A percentile compares a stretch with the other conserved stretches of the same genome.
Conservation (phyloP, 2,113 vertebrate species). For the Seriola quinqueradiata region DNA sequence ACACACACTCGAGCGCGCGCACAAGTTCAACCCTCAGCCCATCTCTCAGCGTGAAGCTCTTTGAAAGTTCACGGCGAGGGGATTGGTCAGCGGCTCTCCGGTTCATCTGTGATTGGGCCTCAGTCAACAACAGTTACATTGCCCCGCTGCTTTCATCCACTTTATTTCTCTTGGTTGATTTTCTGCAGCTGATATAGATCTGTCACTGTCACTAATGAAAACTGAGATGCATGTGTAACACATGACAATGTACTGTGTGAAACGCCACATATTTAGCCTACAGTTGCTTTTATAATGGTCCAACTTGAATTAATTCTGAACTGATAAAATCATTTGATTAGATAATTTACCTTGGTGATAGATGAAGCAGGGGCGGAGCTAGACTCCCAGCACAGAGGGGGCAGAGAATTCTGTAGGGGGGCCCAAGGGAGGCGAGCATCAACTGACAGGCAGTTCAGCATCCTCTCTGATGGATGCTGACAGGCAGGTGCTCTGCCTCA, state of each 20-base stretch:
- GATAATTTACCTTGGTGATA: too few species aligned
- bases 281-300: too few species aligned
- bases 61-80: conserved; percentile 81
- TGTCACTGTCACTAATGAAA: neutral
- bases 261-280: too few species aligned
- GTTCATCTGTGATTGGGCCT: conserved; percentile 93
- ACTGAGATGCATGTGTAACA: neutral
- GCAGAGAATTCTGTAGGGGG: neutral
- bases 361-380: neutral
- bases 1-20: conserved; percentile 20
- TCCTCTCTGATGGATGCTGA: too few species aligned
- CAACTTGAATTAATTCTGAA: too few species aligned
- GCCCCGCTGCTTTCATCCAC: neutral
- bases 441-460: too few species aligned
- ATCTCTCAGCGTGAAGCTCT: conserved; percentile 88
- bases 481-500: too few species aligned
- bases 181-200: too few species aligned
- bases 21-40: conserved; percentile 80
- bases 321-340: too few species aligned
- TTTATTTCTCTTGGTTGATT: neutral
- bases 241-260: too few species aligned
- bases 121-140: conserved; percentile 31
- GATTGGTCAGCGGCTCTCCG: conserved; percentile 87
- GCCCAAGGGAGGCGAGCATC: too few species aligned
- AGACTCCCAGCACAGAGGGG: neutral